These are phyloP conservation scores for Siniperca chuatsi DNA, from an alignment of 2,113 vertebrate genomes.

Conservation along the genomic window DNA sequence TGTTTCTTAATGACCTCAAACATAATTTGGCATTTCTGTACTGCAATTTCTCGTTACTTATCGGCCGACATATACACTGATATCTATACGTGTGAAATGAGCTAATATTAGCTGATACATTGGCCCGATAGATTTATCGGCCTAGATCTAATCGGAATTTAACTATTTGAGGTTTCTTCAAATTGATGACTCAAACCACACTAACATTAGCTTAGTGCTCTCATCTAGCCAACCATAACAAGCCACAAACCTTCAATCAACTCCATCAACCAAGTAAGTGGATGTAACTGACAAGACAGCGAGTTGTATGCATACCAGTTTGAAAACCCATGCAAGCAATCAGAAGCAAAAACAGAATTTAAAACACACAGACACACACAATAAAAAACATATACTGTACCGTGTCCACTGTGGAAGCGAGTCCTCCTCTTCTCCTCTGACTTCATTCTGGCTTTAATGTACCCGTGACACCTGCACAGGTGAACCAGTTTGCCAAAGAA, in stretches of 20 bases:
- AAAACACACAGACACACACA: background rate
- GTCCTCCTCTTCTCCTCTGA: constrained; percentile 96
- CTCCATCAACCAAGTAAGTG: background rate
- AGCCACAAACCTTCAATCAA: background rate
- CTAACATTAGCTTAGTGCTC: background rate
- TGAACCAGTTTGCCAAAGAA: constrained; percentile 28
- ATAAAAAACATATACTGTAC: constrained; percentile 77
- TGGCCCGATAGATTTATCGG: background rate
- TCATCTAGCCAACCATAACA: background rate
- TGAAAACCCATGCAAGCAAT: background rate
- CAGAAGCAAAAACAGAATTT: background rate
- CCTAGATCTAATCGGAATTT: background rate
- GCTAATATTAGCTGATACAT: background rate
- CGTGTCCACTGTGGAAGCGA: constrained; percentile 92
- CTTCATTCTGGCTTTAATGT: constrained; percentile 99
- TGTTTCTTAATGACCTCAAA: background rate
- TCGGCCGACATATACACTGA: background rate
- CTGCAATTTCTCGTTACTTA: background rate
- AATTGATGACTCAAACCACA: background rate
- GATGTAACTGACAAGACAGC: background rate
- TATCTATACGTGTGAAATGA: background rate
- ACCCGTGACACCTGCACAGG: constrained; percentile 92
- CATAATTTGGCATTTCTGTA: background rate
- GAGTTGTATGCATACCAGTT: background rate
- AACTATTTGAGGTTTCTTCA: too few species aligned